Evolutionary conservation across 2,888 invertebrate species (phyloP), one percentile per base, ranked within the genome.

Genomic region (Crematogaster levior): DNA sequence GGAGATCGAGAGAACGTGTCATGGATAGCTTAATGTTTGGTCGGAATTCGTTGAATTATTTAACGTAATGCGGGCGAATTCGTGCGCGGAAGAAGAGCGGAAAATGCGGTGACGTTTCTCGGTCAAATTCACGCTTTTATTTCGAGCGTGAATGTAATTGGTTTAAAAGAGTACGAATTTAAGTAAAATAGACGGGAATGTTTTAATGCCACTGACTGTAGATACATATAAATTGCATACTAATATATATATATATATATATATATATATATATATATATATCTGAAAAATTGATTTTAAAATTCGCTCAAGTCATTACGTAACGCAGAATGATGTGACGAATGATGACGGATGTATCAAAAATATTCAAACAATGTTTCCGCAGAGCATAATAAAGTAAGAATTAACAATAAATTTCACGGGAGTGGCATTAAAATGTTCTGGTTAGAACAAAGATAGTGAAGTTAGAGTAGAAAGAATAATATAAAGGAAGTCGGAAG

Each of bases 21-120:
- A 53, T 53, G 70, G 77, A 77, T 68, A 77, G 70, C 53, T 77
- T 77, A 77, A 77, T 77, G 77, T 77, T 77, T 68, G 30, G 66
- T 43, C 53, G 51, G 70, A 68, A 77, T 77, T 68, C 70, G 77
- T 68, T 68, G 53, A 77, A 77, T 77, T 77, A 77, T 68, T 68
- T 66, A 77, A 53, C 40, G 40, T 48, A 65, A 63, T 74, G 65
- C 68, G 77, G 21, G 12, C 68, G 37, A n/a, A 66, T 37, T 37
- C 37, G 40, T 3, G 46, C 18, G 37, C 21, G 51, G 18, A 77
- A 56, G 40, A 56, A 65, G 48, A 60, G 10, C 37, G n/a, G 18
- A 63, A 18, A 30, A 30, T 10, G 53, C 70, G 30, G 7, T 53
- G 43, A 77, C 53, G n/a, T 77, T 53, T 68, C 21, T 77, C 53